phyloP scores from a whole-genome alignment of 2,888 invertebrate genomes.

The Tholera decimalis region DNA sequence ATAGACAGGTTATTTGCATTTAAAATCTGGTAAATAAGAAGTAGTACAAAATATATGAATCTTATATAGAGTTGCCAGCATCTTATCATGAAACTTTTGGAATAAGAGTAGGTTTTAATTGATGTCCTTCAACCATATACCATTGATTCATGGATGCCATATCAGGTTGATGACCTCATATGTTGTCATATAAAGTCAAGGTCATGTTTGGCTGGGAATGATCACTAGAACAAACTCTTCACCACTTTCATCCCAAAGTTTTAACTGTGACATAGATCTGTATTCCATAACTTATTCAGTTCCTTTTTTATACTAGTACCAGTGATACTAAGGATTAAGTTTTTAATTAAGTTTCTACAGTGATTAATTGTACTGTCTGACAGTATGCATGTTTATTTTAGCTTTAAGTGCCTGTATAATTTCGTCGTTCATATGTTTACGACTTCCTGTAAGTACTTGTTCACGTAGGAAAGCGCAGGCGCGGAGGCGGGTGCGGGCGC shows the following conservation, averaged over 20 bases:
- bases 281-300: conserved; percentile 78
- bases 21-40: conserved; percentile 15
- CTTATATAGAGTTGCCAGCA: conserved; percentile 46
- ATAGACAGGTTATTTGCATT: conserved; percentile 17
- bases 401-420: conserved; percentile 64
- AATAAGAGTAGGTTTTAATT: conserved; percentile 19
- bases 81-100: conserved; percentile 29
- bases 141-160: neutral
- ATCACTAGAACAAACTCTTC: conserved; percentile 23
- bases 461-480: too few species aligned
- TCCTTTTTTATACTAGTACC: conserved; percentile 85
- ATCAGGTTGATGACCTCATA: conserved; percentile 3
- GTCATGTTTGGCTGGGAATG: neutral
- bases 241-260: conserved; percentile 49
- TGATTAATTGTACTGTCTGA: conserved; percentile 70
- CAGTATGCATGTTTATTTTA: conserved; percentile 63
- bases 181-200: neutral
- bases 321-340: conserved; percentile 85
- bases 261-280: conserved; percentile 72
- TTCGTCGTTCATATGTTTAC: conserved; percentile 55
- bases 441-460: conserved; percentile 56
- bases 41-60: conserved; percentile 36
- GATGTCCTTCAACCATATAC: neutral
- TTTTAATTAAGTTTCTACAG: conserved; percentile 78
- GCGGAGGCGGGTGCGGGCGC: too few species aligned